phyloP scores from a whole-genome alignment of 2,113 vertebrate genomes.

The Mobula birostris region DNA sequence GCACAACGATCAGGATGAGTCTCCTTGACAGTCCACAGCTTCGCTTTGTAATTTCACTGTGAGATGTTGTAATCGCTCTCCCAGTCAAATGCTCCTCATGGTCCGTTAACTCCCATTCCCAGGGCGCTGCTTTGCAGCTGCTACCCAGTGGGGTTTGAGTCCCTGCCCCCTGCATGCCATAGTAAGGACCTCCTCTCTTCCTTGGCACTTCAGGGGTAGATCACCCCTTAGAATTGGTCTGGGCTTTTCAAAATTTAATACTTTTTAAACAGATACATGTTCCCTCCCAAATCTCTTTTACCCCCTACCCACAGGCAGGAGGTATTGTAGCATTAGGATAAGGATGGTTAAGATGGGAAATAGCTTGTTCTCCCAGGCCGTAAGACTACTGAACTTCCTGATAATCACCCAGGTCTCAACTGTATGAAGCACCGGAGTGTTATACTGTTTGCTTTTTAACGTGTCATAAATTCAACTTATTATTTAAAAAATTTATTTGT shows the following conservation, averaged over 20 bases:
- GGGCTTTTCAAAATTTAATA: neutral
- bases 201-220: neutral
- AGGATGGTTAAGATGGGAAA: no score
- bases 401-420: no score
- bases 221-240: neutral
- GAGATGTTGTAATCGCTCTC: conserved; percentile 30
- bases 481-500: no score
- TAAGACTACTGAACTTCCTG: no score
- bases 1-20: neutral
- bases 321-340: no score
- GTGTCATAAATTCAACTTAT: no score
- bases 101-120: neutral
- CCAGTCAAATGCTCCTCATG: neutral
- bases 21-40: conserved; percentile 23
- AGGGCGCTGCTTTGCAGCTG: conserved; percentile 1
- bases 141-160: neutral
- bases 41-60: conserved; percentile 16
- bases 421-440: no score
- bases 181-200: neutral
- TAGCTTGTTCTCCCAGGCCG: no score
- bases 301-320: no score
- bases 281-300: no score
- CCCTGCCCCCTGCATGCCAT: neutral
- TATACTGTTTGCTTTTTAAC: no score
- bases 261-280: neutral